Percentiles rank a stretch among this genome's conserved stretches.
Conservation (phyloP, 1,140 invertebrate genomes). For the Drosophila ohnishii region DNA sequence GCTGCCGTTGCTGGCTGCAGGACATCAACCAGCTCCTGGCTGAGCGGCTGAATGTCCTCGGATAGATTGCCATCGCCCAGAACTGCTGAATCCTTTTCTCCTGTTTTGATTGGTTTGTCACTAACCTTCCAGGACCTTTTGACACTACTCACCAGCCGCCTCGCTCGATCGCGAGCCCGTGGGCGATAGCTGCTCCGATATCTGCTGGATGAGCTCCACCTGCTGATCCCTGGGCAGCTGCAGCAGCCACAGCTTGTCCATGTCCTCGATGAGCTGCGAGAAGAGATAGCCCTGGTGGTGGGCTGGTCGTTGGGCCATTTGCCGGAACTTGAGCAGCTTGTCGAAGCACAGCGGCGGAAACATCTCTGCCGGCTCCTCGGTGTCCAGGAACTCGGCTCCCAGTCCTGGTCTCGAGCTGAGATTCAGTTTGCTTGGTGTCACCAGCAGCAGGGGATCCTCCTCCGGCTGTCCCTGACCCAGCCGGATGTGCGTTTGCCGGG, state of each 20-base stretch:
- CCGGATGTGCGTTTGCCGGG: constrained; percentile 60
- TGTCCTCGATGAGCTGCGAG: constrained; percentile 77
- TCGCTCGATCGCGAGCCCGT: constrained; percentile 45
- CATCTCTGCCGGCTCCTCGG: constrained; percentile 68
- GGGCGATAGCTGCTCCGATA: constrained; percentile 70
- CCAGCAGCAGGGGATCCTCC: not conserved
- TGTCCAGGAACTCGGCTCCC: constrained; percentile 67
- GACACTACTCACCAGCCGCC: not conserved
- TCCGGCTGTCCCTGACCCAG: constrained; percentile 21
- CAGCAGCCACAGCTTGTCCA: constrained; percentile 70
- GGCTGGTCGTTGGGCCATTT: constrained; percentile 25
- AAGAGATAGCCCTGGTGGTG: constrained; percentile 65
- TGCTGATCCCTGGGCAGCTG: constrained; percentile 70
- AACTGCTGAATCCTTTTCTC: not conserved
- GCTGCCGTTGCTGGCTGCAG: constrained; percentile 67
- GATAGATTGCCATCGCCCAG: constrained; percentile 8
- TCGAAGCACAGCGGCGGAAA: constrained; percentile 71
- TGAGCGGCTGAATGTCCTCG: constrained; percentile 61
- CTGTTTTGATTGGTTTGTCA: not conserved
- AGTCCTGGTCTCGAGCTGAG: not conserved
- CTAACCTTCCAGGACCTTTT: not conserved
- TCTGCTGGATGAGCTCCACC: constrained; percentile 68
- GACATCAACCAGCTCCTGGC: constrained; percentile 70
- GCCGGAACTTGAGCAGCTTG: constrained; percentile 73
- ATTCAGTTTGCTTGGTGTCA: not conserved